Evolutionary conservation across 2,113 vertebrate genomes (phyloP), one percentile per base, ranked within the genome.

Genomic region (Platysternon megacephalum): DNA sequence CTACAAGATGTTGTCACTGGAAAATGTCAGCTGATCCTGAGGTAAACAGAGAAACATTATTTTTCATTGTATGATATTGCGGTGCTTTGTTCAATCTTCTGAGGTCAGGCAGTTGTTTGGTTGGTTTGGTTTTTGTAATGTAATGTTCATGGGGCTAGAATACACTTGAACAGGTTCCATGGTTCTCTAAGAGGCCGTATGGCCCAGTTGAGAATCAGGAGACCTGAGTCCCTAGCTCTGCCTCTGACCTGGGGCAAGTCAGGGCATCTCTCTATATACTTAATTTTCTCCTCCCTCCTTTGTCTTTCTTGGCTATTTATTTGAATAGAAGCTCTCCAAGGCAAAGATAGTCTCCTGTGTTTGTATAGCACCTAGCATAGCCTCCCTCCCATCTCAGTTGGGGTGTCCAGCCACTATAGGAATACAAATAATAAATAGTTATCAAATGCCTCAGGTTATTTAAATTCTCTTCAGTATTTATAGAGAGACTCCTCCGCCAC

Each of bases 11-110:
- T 85, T 95, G 94, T 95, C 96, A 92, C 81, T 91, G 90, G 87
- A 97, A 97, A 97, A 97, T 95, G 89, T 95, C 96, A 97, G 44
- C 94, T 94, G 92, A 95, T 87, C 68, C 89, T 5, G 11, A 95
- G 79, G n/a, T 56, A 94, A 94, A 84, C 56, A 94, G 95, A 95
- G 85, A 96, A 96, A 94, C 86, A 56, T 53, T 94, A 3, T 90
- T 95, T 42, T 72, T 72, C 83, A 93, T 95, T 86, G 87, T 88
- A 42, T 56, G 82, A 56, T 86, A 93, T 92, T 93, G 58, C 48
- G 84, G 93, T 87, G 46, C 53, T 48, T 95, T 44, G 8, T 88
- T 56, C 26, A 89, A 46, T 93, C 96, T 94, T 92, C 92, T 89
- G 86, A 46, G 76, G 29, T 32, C 56, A 61, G 12, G 88, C 65